These are phyloP conservation scores for Morus bassanus DNA, from an alignment of 2,797 vertebrate genomes.

Conservation along the genomic window DNA sequence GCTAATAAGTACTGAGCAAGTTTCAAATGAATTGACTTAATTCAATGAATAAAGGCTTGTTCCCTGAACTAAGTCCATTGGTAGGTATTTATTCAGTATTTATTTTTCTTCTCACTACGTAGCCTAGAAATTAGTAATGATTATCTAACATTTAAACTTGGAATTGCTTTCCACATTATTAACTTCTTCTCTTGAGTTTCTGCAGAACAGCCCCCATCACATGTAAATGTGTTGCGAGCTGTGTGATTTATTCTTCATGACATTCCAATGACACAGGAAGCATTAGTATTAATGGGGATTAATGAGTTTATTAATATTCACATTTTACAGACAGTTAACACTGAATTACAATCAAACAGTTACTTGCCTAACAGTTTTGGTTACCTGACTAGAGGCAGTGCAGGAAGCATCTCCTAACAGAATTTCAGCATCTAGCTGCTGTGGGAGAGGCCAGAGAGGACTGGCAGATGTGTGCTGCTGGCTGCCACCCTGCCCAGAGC, in stretches of 20 bases:
- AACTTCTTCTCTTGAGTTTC: not conserved
- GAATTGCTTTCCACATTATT: not conserved
- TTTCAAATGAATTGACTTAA: accelerated
- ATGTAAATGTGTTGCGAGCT: accelerated
- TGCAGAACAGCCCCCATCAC: not conserved
- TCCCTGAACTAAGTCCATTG: not conserved
- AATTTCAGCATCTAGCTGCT: too few relatives aligned
- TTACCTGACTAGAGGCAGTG: not conserved
- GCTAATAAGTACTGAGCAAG: not conserved
- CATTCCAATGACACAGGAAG: not conserved
- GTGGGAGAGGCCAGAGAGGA: not conserved
- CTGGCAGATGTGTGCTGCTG: accelerated
- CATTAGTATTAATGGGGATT: not conserved
- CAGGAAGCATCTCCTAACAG: not conserved
- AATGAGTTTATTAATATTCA: slow-evolving; percentile 24
- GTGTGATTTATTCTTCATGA: slow-evolving; percentile 2
- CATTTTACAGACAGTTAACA: not conserved
- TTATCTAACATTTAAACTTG: not conserved
- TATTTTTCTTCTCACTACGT: not conserved
- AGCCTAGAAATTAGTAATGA: not conserved
- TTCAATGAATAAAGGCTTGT: not conserved
- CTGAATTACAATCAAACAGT: not conserved
- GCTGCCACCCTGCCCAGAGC: not conserved
- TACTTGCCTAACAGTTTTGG: not conserved
- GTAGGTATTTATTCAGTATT: not conserved